Evolutionary conservation across 1,140 invertebrate genomes (phyloP).

Genomic region (Rhagoletis zephyria): DNA sequence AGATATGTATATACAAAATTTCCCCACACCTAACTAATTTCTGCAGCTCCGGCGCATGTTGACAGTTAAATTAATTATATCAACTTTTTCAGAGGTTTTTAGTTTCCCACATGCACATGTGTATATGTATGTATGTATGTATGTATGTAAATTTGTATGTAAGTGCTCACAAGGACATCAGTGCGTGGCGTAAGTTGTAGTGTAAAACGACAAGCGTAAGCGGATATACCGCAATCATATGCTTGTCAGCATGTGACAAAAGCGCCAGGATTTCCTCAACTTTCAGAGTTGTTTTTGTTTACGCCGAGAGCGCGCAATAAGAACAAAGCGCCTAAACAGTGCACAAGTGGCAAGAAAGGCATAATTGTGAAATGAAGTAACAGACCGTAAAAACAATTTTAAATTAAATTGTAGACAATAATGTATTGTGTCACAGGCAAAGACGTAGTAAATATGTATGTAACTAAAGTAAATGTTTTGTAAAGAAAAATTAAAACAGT

Average conservation of each 20-base stretch:
- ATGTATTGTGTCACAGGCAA: not conserved
- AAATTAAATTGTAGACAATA: slow-evolving; percentile 20
- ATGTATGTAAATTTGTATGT: not conserved
- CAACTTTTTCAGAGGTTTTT: slow-evolving; percentile 13
- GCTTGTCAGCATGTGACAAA: slow-evolving; percentile 34
- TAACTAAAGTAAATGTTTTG: not conserved
- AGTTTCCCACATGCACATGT: not conserved
- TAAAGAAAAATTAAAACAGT: not conserved
- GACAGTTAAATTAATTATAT: slow-evolving; percentile 46
- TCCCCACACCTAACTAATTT: not conserved
- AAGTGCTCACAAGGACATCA: not conserved
- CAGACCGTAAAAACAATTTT: slow-evolving; percentile 29
- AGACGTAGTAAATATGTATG: not conserved
- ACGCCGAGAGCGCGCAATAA: not conserved
- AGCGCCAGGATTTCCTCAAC: slow-evolving; percentile 18
- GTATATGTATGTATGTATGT: not conserved
- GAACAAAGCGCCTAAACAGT: not conserved
- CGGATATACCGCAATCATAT: not conserved
- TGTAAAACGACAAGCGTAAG: not conserved
- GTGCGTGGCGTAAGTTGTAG: not conserved
- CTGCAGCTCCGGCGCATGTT: slow-evolving; percentile 7
- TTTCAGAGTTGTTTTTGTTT: not conserved
- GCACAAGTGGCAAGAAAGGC: not conserved
- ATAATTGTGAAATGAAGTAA: slow-evolving; percentile 28
- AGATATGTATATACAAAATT: not conserved